Conservation (phyloP, 2,888 invertebrate genomes). For the Proisotoma minuta region DNA sequence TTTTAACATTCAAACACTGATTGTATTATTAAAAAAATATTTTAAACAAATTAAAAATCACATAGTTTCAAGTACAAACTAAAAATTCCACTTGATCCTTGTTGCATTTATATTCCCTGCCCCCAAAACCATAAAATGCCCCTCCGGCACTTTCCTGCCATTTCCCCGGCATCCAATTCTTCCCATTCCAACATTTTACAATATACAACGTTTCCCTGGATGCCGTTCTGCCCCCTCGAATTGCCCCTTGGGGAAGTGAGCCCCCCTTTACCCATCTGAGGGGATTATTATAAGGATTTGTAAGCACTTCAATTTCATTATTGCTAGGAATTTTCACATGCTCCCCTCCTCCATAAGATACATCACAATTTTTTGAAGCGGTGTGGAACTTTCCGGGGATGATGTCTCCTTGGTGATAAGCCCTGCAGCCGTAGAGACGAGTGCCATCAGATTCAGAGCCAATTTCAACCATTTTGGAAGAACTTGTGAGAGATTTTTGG, state of each 20-base stretch:
- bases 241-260: slow-evolving; percentile 7
- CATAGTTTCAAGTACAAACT: not conserved
- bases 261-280: slow-evolving; percentile 20
- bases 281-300: slow-evolving; percentile 17
- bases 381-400: slow-evolving; percentile 29
- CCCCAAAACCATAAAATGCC: not conserved
- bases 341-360: slow-evolving; percentile 21
- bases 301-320: slow-evolving; percentile 27
- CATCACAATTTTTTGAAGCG: slow-evolving; percentile 17
- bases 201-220: not conserved
- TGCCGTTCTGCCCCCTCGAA: not conserved
- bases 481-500: not conserved
- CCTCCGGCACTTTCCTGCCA: not conserved
- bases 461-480: not conserved
- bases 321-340: not conserved
- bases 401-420: slow-evolving; percentile 31
- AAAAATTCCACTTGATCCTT: not conserved
- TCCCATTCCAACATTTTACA: not conserved
- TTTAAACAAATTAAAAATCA: too few relatives aligned
- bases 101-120: not conserved
- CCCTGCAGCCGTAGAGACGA: slow-evolving; percentile 14
- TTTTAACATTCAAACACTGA: too few relatives aligned
- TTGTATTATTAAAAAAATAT: too few relatives aligned
- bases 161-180: not conserved
- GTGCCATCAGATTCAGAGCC: not conserved